Evolutionary conservation across 2,113 vertebrate species (phyloP).

Genomic region (Nettapus auritus): DNA sequence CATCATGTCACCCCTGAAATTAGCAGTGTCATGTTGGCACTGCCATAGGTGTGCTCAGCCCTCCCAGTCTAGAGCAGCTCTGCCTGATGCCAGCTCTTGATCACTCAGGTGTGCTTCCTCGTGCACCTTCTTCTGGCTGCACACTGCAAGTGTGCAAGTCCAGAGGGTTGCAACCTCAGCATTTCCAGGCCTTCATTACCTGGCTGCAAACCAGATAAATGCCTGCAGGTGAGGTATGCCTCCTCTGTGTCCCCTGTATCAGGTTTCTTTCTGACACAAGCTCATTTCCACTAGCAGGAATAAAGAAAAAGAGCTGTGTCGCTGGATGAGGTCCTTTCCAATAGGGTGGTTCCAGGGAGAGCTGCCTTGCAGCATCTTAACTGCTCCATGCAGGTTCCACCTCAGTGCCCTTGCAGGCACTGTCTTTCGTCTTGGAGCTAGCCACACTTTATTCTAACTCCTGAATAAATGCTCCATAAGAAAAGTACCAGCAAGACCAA

Average conservation of each 20-base stretch:
- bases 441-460: not conserved
- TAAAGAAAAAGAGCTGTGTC: not conserved
- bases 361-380: not conserved
- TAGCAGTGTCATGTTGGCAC: not conserved
- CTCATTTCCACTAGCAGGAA: not conserved
- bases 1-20: not conserved
- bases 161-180: not conserved
- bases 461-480: not conserved
- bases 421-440: not conserved
- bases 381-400: rapidly evolving
- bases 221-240: not conserved
- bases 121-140: not conserved
- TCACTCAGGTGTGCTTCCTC: rapidly evolving
- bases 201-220: not conserved
- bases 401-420: not conserved
- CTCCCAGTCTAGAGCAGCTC: not conserved
- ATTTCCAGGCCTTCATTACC: not conserved
- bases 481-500: not conserved
- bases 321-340: not conserved
- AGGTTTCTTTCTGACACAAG: not conserved
- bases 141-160: not conserved
- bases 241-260: not conserved
- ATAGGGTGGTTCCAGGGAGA: not conserved
- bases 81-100: not conserved
- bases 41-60: rapidly evolving